These are phyloP conservation scores for Salvelinus namaycush DNA, from an alignment of 2,113 vertebrate genomes.

Conservation along the genomic window DNA sequence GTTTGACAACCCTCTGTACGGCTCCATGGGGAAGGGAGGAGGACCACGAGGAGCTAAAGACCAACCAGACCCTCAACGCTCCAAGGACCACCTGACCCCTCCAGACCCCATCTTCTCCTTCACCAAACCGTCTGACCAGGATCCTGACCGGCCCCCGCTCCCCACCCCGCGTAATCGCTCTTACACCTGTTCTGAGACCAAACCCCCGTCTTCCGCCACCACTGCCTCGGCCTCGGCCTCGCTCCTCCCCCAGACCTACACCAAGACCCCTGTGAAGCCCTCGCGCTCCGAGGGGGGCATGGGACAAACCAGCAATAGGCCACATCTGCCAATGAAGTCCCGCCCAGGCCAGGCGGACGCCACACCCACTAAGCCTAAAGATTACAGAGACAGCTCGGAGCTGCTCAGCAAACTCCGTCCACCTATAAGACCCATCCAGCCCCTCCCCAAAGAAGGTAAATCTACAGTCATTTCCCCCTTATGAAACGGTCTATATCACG, in stretches of 20 bases:
- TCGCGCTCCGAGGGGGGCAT: slow-evolving; percentile 78
- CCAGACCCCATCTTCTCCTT: slow-evolving; percentile 59
- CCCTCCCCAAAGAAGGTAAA: slow-evolving; percentile 63
- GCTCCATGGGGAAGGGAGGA: slow-evolving; percentile 67
- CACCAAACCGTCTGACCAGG: slow-evolving; percentile 75
- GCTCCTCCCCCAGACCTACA: slow-evolving; percentile 35
- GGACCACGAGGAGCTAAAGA: no score
- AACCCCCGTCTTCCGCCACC: slow-evolving; percentile 48
- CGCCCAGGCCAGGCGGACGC: slow-evolving; percentile 75
- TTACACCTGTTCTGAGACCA: slow-evolving; percentile 83
- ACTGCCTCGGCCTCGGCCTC: background rate
- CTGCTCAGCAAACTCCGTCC: slow-evolving; percentile 73
- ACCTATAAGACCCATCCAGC: slow-evolving; percentile 55
- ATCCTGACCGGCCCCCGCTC: slow-evolving; percentile 69
- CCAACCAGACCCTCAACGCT: slow-evolving; percentile 9
- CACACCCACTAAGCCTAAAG: slow-evolving; percentile 75
- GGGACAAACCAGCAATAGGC: slow-evolving; percentile 65
- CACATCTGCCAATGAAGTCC: slow-evolving; percentile 82
- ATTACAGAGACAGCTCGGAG: slow-evolving; percentile 85
- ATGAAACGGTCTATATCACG: no score
- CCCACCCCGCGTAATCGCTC: slow-evolving; percentile 82
- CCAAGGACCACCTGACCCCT: slow-evolving; percentile 72
- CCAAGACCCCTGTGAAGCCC: slow-evolving; percentile 83
- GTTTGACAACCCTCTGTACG: slow-evolving; percentile 95
- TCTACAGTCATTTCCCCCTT: background rate